Evolutionary conservation across 2,797 vertebrate species (phyloP).

Genomic region (Melanotaenia boesemani): DNA sequence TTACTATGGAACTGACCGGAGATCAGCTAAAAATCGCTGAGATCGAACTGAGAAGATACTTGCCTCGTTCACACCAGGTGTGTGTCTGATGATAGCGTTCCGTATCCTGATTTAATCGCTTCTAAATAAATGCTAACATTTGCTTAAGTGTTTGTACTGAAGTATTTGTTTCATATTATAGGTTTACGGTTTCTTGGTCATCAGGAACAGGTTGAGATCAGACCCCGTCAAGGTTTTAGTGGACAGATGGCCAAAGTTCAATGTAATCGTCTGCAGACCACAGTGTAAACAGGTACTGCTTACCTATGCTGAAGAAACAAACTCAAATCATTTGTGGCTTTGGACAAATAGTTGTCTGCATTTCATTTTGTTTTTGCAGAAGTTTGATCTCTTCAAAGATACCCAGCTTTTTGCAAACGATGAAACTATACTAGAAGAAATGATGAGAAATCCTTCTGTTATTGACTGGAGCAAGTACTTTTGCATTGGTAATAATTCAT

Average conservation of each 20-base stretch:
- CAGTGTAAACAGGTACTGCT: slow-evolving; percentile 16
- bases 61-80: slow-evolving; percentile 50
- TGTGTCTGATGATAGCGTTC: not conserved
- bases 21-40: slow-evolving; percentile 42
- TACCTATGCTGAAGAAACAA: not conserved
- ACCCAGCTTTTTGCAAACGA: slow-evolving; percentile 50
- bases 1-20: slow-evolving; percentile 41
- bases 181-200: slow-evolving; percentile 61
- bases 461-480: slow-evolving; percentile 54
- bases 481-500: slow-evolving; percentile 52
- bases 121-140: not conserved
- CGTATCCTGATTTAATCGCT: not conserved
- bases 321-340: not conserved
- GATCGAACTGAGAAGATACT: slow-evolving; percentile 10
- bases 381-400: slow-evolving; percentile 55
- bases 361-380: slow-evolving; percentile 31
- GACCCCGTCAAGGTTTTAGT: slow-evolving; percentile 52
- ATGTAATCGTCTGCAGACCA: slow-evolving; percentile 58
- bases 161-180: slow-evolving; percentile 11
- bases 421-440: slow-evolving; percentile 42
- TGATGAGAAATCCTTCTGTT: slow-evolving; percentile 34
- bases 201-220: slow-evolving; percentile 39
- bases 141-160: not conserved
- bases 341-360: not conserved
- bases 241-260: slow-evolving; percentile 72